These are phyloP conservation scores for Acrocephalus arundinaceus DNA, from an alignment of 2,113 vertebrate genomes.

Conservation along the genomic window DNA sequence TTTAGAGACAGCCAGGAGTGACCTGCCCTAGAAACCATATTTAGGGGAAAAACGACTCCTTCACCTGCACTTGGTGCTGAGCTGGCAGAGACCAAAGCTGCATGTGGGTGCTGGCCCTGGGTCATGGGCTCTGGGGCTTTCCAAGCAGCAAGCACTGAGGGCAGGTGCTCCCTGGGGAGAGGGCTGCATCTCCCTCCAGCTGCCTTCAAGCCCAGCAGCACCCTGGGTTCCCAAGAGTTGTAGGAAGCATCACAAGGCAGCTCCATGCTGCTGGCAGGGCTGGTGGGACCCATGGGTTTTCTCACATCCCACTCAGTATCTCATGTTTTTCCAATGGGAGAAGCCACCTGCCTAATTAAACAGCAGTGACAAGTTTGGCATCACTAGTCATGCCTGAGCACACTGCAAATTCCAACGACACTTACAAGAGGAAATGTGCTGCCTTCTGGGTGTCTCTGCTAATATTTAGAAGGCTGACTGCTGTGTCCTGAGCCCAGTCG, in stretches of 20 bases:
- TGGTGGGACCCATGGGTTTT: neutral
- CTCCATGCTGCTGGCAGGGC: neutral
- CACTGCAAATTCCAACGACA: neutral
- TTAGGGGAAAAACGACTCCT: neutral
- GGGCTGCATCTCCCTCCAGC: neutral
- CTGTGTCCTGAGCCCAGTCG: neutral
- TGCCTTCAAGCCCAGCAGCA: neutral
- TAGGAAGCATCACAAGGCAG: neutral
- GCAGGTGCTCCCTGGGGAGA: neutral
- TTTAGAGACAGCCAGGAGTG: neutral
- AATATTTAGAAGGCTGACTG: slow-evolving; percentile 13
- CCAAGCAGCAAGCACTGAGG: neutral
- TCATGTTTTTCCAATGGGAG: neutral
- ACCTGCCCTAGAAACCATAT: neutral
- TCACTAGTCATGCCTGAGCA: neutral
- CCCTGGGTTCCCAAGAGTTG: neutral
- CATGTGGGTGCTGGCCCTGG: neutral
- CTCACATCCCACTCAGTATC: neutral
- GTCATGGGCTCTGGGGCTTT: neutral
- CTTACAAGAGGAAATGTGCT: neutral
- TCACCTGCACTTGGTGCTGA: neutral
- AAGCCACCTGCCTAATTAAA: slow-evolving; percentile 38
- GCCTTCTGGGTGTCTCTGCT: slow-evolving; percentile 9
- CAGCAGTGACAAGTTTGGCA: neutral
- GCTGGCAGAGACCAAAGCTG: neutral